Evolutionary conservation across 2,888 invertebrate genomes (phyloP).

Genomic region (Phyllotreta striolata): DNA sequence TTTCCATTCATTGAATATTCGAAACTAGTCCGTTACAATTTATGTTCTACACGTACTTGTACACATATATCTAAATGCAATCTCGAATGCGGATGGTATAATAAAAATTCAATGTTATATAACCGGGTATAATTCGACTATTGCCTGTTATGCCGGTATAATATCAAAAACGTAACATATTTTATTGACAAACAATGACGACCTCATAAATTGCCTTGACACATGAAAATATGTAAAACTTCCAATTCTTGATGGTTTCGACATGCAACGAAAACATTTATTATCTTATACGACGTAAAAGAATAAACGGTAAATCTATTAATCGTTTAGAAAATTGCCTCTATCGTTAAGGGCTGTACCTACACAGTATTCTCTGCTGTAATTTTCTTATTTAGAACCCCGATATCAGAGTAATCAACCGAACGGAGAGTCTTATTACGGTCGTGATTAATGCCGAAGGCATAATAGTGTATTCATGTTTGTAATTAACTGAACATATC

Average conservation of each 20-base stretch:
- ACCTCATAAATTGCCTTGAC: conserved; percentile 39
- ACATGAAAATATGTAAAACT: conserved; percentile 38
- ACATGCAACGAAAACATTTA: conserved; percentile 45
- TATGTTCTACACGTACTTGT: conserved; percentile 32
- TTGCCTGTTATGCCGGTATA: conserved; percentile 41
- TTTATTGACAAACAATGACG: conserved; percentile 41
- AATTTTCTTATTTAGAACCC: too few species aligned
- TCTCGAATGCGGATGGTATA: conserved; percentile 15
- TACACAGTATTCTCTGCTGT: too few species aligned
- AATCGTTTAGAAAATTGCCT: conserved; percentile 13
- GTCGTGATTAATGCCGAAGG: too few species aligned
- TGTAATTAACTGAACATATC: too few species aligned
- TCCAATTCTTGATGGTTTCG: conserved; percentile 35
- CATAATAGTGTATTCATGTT: too few species aligned
- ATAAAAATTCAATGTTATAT: conserved; percentile 36
- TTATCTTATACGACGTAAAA: conserved; percentile 40
- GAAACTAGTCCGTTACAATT: conserved; percentile 23
- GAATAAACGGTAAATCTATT: background rate
- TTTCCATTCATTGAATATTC: conserved; percentile 26
- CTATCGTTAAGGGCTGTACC: too few species aligned
- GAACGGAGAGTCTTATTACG: too few species aligned
- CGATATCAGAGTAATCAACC: too few species aligned
- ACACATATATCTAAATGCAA: conserved; percentile 29
- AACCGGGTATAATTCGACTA: conserved; percentile 38
- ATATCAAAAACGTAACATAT: conserved; percentile 39